These are phyloP conservation scores for Pseudochirops corinnae DNA, from an alignment of 2,797 vertebrate species.

Conservation along the genomic window DNA sequence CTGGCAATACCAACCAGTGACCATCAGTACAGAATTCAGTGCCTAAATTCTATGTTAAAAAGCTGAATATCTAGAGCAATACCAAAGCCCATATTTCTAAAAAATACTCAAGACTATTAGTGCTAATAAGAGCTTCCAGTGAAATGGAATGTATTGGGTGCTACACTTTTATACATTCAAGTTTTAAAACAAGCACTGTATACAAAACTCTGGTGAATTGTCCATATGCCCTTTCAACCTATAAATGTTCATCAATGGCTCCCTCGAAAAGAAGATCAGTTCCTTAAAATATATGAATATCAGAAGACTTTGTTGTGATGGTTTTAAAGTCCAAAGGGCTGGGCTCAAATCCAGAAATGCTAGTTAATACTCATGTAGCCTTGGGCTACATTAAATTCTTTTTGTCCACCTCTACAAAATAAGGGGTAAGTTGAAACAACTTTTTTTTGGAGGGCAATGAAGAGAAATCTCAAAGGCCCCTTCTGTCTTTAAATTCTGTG, in stretches of 20 bases:
- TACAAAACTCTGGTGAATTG: not conserved
- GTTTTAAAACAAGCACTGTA: not conserved
- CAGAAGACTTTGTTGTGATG: not conserved
- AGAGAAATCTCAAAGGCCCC: not conserved
- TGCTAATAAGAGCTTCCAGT: not conserved
- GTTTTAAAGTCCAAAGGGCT: not conserved
- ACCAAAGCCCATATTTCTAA: not conserved
- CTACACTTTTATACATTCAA: not conserved
- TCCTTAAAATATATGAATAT: not conserved
- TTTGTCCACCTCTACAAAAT: not conserved
- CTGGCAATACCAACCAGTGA: not conserved
- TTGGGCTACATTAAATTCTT: not conserved
- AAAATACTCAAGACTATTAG: not conserved
- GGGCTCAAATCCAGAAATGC: not conserved
- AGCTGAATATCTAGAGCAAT: not conserved
- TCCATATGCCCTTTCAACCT: not conserved
- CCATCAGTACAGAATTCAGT: not conserved
- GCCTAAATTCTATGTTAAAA: slow-evolving; percentile 7
- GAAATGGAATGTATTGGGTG: not conserved
- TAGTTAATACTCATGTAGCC: not conserved
- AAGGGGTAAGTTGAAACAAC: not conserved
- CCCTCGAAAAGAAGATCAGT: not conserved
- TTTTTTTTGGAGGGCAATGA: not conserved
- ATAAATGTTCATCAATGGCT: not conserved
- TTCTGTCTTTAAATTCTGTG: not conserved